These are phyloP conservation scores for Tolmerus cingulatus DNA, from an alignment of 2,888 invertebrate genomes.

Conservation along the genomic window DNA sequence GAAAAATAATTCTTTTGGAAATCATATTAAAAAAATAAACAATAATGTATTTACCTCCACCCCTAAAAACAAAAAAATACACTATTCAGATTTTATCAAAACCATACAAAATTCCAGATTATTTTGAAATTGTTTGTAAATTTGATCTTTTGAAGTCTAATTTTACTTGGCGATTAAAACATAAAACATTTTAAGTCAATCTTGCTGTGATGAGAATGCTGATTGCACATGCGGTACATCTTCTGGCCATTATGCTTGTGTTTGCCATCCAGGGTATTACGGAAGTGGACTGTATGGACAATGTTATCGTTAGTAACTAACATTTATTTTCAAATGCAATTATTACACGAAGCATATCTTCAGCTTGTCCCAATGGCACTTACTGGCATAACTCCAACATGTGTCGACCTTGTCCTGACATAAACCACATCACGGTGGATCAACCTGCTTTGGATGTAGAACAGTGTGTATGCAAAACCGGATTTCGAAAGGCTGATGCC, in stretches of 20 bases:
- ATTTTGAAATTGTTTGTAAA: no score
- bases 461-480: slow-evolving; percentile 70
- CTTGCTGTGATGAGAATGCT: slow-evolving; percentile 71
- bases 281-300: slow-evolving; percentile 70
- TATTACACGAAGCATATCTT: slow-evolving; percentile 48
- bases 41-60: no score
- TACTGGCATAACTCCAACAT: slow-evolving; percentile 68
- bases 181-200: slow-evolving; percentile 30
- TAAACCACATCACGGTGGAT: slow-evolving; percentile 68
- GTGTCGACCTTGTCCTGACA: slow-evolving; percentile 69
- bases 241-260: slow-evolving; percentile 74
- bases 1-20: no score
- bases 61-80: no score
- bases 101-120: no score
- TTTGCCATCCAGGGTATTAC: slow-evolving; percentile 72
- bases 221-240: slow-evolving; percentile 73
- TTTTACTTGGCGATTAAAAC: background rate
- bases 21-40: no score
- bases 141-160: no score
- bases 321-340: background rate
- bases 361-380: slow-evolving; percentile 73
- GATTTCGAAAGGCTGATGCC: slow-evolving; percentile 66
- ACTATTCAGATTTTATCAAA: no score
- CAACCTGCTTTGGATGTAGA: slow-evolving; percentile 67
- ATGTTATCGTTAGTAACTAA: slow-evolving; percentile 66